Evolutionary conservation across 2,888 invertebrate genomes (phyloP), one percentile per base, ranked within the genome.

Genomic region (Drosophila eohydei): DNA sequence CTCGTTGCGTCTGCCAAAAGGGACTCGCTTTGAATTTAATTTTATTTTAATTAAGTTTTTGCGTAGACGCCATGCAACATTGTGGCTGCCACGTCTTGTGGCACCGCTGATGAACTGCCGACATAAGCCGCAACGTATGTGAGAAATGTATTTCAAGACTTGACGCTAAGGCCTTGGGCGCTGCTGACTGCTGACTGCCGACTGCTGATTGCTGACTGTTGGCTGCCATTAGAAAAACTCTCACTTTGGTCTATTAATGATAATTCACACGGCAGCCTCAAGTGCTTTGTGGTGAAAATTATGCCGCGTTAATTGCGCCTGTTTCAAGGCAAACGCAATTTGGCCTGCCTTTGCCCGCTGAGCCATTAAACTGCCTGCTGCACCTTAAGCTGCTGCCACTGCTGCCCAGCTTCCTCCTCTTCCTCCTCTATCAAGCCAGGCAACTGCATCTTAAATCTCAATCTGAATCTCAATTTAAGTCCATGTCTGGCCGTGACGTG

Each of bases 181-280:
- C 74, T 51, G 56, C 52, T n/a, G 26, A 38, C 36, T 52, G 52
- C 36, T 30, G 48, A 30, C 48, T 48, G 28, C 26, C 3, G 3
- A 36, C 26, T 52, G 26, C 12, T 1, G 3, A 12, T 34, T 32
- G 50, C 34, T 0, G 12, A 32, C 43, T 58, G 34, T 34, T 51
- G 34, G 63, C 63, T 62, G 52, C 54, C 40, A 54, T 54, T 54
- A 54, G 54, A 46, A 38, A 60, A 61, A 76, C 74, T 81, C 76
- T 87, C 87, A 87, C 87, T 76, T 84, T 81, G 84, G 68, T 74
- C 81, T 84, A 87, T 80, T 89, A 87, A 86, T 88, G 87, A 87
- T 83, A 81, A 86, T 83, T 87, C 72, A 87, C 89, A 83, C 80
- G 80, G 69, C 75, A 68, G 79, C 71, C 72, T 62, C 38, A 66